These are phyloP conservation scores for Pantelozetes paolii DNA, from an alignment of 2,888 invertebrate genomes.

Conservation along the genomic window DNA sequence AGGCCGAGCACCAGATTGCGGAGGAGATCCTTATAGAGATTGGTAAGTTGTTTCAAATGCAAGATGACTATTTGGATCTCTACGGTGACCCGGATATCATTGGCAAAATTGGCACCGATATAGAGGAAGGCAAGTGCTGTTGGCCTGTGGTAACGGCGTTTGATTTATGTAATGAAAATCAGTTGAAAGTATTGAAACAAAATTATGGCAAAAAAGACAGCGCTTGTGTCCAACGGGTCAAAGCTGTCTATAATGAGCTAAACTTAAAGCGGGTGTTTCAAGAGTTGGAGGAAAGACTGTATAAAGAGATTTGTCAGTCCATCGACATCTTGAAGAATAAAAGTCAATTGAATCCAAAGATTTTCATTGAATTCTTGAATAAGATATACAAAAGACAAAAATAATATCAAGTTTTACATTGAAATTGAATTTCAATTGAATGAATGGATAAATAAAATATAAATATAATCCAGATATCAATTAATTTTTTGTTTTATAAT, in stretches of 20 bases:
- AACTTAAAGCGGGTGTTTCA: conserved; percentile 70
- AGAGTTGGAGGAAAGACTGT: conserved; percentile 61
- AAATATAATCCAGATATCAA: too few relatives aligned
- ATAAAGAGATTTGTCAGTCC: conserved; percentile 43
- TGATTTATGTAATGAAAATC: conserved; percentile 67
- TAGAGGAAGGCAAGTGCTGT: conserved; percentile 90
- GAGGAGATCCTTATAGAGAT: conserved; percentile 81
- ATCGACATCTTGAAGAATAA: background rate
- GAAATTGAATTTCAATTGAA: too few relatives aligned
- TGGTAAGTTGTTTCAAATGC: conserved; percentile 93
- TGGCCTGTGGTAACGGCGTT: conserved; percentile 89
- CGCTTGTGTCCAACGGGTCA: conserved; percentile 65
- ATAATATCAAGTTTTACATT: too few relatives aligned
- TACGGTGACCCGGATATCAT: conserved; percentile 78
- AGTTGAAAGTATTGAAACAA: conserved; percentile 64
- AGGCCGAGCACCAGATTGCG: conserved; percentile 75
- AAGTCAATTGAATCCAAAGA: conserved; percentile 11
- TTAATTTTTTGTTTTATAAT: too few relatives aligned
- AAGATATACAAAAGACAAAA: too few relatives aligned
- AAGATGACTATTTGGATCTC: conserved; percentile 86
- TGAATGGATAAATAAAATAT: too few relatives aligned
- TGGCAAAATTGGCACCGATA: conserved; percentile 86
- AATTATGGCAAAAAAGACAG: conserved; percentile 69
- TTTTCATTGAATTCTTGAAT: background rate
- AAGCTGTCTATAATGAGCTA: conserved; percentile 70